Conservation (phyloP, 92 coral and sea anemone genomes). For the Scolanthus callimorphus region DNA sequence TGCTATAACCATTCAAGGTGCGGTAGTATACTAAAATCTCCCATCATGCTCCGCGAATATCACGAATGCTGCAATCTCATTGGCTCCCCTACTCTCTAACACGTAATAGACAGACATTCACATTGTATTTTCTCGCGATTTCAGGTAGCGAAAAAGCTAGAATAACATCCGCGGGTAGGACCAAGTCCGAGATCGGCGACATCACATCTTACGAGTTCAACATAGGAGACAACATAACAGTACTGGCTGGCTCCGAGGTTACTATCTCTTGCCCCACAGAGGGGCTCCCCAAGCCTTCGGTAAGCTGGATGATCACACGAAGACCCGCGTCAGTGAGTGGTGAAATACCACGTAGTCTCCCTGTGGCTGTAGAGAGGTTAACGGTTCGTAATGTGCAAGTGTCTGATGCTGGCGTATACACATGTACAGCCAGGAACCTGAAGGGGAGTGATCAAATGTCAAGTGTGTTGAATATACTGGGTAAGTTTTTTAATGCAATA, state of each 20-base stretch:
- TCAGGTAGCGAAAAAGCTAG: constrained; percentile 34
- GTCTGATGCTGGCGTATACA: constrained; percentile 51
- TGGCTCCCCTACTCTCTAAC: too few species aligned
- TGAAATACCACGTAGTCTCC: not conserved
- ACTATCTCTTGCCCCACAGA: constrained; percentile 58
- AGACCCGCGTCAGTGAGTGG: not conserved
- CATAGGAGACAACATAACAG: constrained; percentile 46
- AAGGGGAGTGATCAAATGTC: constrained; percentile 55
- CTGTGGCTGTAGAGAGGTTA: constrained; percentile 3
- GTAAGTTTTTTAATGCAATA: constrained; percentile 10
- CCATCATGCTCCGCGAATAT: too few species aligned
- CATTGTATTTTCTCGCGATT: not conserved
- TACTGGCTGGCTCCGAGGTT: constrained; percentile 50
- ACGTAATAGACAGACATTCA: not conserved
- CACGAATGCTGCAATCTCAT: too few species aligned
- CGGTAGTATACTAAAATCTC: too few species aligned
- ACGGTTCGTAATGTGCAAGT: constrained; percentile 19
- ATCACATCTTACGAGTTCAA: constrained; percentile 8
- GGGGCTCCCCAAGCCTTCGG: constrained; percentile 66
- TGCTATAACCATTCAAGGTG: constrained; percentile 68
- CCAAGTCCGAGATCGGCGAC: constrained; percentile 13
- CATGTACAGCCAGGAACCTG: constrained; percentile 60
- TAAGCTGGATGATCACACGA: constrained; percentile 26
- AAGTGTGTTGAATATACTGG: constrained; percentile 7
- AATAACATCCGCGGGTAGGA: constrained; percentile 24